phyloP scores from a whole-genome alignment of 2,888 invertebrate genomes.

The Xestoiulus laeticollis region DNA sequence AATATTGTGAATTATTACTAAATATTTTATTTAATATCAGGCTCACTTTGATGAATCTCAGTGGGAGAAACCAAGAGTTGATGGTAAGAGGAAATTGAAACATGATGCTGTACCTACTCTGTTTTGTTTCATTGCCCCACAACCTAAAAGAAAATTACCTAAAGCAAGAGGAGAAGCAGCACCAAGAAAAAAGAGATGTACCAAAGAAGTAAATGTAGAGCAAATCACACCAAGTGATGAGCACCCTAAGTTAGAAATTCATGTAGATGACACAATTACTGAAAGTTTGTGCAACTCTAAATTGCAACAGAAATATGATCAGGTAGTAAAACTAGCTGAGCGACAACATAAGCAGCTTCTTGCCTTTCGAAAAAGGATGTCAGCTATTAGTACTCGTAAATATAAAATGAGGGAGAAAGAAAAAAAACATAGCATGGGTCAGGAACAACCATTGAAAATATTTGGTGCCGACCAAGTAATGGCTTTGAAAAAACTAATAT shows the following conservation, averaged over 20 bases:
- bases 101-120: constrained; percentile 33
- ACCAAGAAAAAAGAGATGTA: neutral
- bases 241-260: too few relatives aligned
- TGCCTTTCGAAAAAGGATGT: neutral
- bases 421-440: neutral
- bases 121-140: constrained; percentile 5
- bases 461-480: neutral
- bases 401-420: neutral
- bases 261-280: neutral
- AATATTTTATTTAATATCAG: neutral
- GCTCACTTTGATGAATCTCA: constrained; percentile 14
- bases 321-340: neutral
- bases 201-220: neutral
- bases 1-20: neutral
- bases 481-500: neutral
- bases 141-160: neutral
- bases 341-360: neutral
- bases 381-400: neutral
- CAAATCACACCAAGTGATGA: constrained; percentile 8
- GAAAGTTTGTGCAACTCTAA: neutral
- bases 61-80: constrained; percentile 43
- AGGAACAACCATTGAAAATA: neutral
- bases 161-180: neutral
- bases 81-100: constrained; percentile 43
- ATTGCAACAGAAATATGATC: neutral